Base-by-base conservation (phyloP, 1,140 invertebrate genomes). In the Ectropis grisescens region DNA sequence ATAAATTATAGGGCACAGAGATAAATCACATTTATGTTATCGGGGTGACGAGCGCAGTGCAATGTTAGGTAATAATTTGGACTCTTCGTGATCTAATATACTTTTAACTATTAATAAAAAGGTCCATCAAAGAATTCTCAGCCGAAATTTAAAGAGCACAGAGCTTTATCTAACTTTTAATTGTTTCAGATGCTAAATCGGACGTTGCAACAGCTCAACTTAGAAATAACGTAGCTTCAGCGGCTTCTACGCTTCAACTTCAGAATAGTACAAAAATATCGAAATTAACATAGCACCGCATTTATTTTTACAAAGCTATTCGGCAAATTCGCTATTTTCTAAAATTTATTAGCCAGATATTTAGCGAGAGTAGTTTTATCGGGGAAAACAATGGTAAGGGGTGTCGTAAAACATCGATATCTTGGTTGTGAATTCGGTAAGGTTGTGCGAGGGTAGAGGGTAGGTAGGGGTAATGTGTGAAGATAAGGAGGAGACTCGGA, bases 171-270 rank as follows among this genome's bases (percentile, higher is more conserved):
- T 8, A 19, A 19, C 49, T 35, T 48, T 19, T 52, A n/a, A n/a
- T 74, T 75, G 69, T 80, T 80, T 51, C 72, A 80, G 75, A 80
- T 80, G 75, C 59, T 74, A 34, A 62, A 65, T 56, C 70, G 75
- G 72, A 80, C 75, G 72, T 78, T 76, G 33, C 45, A 32, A 42
- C 37, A 43, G 31, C 30, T 43, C 15, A 12, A 28, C 16, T 28
- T 72, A 66, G 53, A 55, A 55, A 44, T 58, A 58, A 58, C 58
- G 32, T 69, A 74, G 49, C 26, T 42, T 41, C 41, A 50, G 23
- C 36, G 47, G 14, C n/a, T 23, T 45, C 29, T 36, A 50, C 46
- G 22, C 45, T 48, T 32, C 31, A 42, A 35, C 40, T 40, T 41
- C 32, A 33, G 37, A 52, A 68, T 58, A 74, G 59, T 69, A 75